phyloP scores from a whole-genome alignment of 2,797 vertebrate genomes.

The Gouania willdenowi region DNA sequence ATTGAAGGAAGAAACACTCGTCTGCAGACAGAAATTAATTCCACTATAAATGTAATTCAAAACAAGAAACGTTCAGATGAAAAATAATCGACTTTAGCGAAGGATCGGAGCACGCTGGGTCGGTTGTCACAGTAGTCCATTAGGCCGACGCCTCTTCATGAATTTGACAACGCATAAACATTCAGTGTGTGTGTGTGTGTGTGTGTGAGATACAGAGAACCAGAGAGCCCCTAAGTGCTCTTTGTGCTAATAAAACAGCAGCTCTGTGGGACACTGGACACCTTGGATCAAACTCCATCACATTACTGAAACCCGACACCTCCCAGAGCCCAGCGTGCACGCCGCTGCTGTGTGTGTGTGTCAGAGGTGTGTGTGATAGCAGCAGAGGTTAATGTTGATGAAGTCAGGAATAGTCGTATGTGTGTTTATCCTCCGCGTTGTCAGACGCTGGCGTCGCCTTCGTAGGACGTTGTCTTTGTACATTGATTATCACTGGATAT shows the following conservation, averaged over 20 bases:
- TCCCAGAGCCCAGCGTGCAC: conserved; percentile 49
- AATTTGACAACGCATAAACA: too few relatives aligned
- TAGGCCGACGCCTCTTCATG: too few relatives aligned
- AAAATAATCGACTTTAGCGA: too few relatives aligned
- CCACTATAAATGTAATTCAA: too few relatives aligned
- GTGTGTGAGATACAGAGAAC: conserved; percentile 78
- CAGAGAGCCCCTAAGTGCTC: conserved; percentile 85
- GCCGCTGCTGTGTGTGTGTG: conserved; percentile 75
- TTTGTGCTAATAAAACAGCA: conserved; percentile 91
- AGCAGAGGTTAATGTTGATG: too few relatives aligned
- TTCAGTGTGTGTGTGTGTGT: not conserved
- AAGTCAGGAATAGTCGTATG: conserved; percentile 78
- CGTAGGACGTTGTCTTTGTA: conserved; percentile 81
- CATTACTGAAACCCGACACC: conserved; percentile 93
- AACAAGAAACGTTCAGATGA: too few relatives aligned
- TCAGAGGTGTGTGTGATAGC: conserved; percentile 60
- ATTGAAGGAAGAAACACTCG: too few relatives aligned
- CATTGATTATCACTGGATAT: too few relatives aligned
- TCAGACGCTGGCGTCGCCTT: conserved; percentile 82
- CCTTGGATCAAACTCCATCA: conserved; percentile 91
- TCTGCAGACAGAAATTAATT: too few relatives aligned
- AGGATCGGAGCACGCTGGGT: too few relatives aligned
- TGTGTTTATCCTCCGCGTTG: conserved; percentile 86
- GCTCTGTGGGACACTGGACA: conserved; percentile 85
- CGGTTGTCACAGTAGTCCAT: too few relatives aligned